Evolutionary conservation across 2,888 invertebrate species (phyloP), one percentile per base, ranked within the genome.

Genomic region (Lamproptera curius): DNA sequence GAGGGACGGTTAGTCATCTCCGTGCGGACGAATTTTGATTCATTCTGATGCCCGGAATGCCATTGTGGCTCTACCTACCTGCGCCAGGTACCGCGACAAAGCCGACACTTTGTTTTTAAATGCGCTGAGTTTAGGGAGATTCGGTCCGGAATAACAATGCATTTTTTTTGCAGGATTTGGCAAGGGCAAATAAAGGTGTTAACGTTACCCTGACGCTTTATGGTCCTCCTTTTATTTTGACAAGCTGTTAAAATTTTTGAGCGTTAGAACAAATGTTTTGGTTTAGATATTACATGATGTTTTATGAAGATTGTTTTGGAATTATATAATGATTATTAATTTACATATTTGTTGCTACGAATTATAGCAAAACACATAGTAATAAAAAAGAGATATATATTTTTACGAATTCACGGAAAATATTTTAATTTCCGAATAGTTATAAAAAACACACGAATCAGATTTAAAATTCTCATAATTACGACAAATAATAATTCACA

Each of bases 1-100:
- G 34, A 35, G 63, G 59, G 63, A 62, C 46, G 28, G 70, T 76
- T 70, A 72, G 70, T 76, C 73, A 74, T 69, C 59, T 55, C 56
- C 58, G 43, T 38, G 61, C 69, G 67, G 65, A 59, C 72, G 77
- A 80, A 75, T 81, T 84, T 84, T 80, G 83, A 85, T 83, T 86
- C 80, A 85, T 83, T 82, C 82, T 73, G 76, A 77, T 81, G 79
- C 59, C 64, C 72, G 84, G 86, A 84, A 86, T 86, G 84, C 82
- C 76, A 85, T 86, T 85, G 84, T 83, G 63, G 64, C 61, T 64
- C 73, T 73, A 75, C 63, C 55, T 85, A 84, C 86, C 84, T 85
- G 83, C 55, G 53, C 60, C 65, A 62, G 59, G 62, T 58, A 61
- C 59, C 63, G 75, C 69, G 69, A 68, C 56, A 42, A 50, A 52